Conservation (phyloP, 2,113 vertebrate species). For the Rhodinocichla rosea region DNA sequence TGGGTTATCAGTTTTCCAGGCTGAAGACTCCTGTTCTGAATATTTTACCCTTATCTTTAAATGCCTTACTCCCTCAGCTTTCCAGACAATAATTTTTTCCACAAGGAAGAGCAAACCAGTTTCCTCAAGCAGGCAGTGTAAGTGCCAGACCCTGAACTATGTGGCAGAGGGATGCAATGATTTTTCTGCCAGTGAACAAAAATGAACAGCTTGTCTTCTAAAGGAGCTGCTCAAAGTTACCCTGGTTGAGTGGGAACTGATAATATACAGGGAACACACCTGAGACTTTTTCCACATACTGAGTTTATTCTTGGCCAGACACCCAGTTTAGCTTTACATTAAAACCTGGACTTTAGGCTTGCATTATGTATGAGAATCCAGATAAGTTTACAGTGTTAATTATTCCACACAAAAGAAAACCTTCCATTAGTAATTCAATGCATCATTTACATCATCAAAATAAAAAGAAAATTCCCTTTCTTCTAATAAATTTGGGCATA, state of each 20-base stretch:
- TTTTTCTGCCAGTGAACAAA: background rate
- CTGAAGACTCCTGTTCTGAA: background rate
- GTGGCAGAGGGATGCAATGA: background rate
- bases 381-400: constrained; percentile 76
- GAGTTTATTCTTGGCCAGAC: constrained; percentile 27
- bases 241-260: background rate
- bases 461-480: constrained; percentile 6
- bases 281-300: constrained; percentile 49
- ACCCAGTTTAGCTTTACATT: constrained; percentile 42
- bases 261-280: background rate
- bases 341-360: constrained; percentile 29
- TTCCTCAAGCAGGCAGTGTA: background rate
- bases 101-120: background rate
- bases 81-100: background rate
- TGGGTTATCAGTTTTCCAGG: background rate
- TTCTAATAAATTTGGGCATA: constrained; percentile 2
- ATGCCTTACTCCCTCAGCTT: background rate
- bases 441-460: constrained; percentile 53
- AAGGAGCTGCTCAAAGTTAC: background rate
- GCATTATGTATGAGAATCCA: constrained; percentile 76
- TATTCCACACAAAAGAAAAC: constrained; percentile 68
- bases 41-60: background rate
- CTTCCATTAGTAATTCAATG: constrained; percentile 75
- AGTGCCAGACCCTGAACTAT: background rate
- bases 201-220: background rate